Conservation (phyloP, 2,113 vertebrate species). For the Psammodynastes pulverulentus region DNA sequence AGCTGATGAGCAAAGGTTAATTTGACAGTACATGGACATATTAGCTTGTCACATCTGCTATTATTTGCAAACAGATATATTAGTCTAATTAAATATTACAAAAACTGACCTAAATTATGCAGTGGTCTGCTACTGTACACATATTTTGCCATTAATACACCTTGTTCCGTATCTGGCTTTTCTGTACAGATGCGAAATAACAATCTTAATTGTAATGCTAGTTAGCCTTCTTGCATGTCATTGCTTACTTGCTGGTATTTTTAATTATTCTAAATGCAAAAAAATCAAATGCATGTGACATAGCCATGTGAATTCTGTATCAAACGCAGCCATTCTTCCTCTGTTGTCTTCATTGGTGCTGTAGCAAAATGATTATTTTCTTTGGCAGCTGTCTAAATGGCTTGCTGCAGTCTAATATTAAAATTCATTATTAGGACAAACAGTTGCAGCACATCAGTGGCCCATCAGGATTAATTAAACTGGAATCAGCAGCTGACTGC, state of each 20-base stretch:
- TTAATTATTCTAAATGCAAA: slow-evolving; percentile 67
- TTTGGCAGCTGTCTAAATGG: slow-evolving; percentile 86
- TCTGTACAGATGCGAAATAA: slow-evolving; percentile 69
- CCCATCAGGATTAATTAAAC: slow-evolving; percentile 98
- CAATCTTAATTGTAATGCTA: slow-evolving; percentile 70
- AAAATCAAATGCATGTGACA: slow-evolving; percentile 73
- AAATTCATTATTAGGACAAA: slow-evolving; percentile 96
- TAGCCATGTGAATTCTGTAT: slow-evolving; percentile 70
- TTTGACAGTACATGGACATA: slow-evolving; percentile 87
- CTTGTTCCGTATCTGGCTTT: slow-evolving; percentile 71
- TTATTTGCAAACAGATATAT: slow-evolving; percentile 94
- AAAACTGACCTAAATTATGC: slow-evolving; percentile 82
- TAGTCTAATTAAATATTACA: slow-evolving; percentile 81
- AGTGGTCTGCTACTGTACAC: slow-evolving; percentile 71
- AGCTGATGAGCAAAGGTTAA: slow-evolving; percentile 97
- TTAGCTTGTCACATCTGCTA: slow-evolving; percentile 91
- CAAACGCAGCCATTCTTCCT: slow-evolving; percentile 70
- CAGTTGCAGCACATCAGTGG: slow-evolving; percentile 92
- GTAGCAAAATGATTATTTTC: slow-evolving; percentile 74
- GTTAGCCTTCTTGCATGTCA: slow-evolving; percentile 56
- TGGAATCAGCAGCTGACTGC: slow-evolving; percentile 89
- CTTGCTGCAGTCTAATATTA: slow-evolving; percentile 87
- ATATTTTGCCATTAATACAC: slow-evolving; percentile 70
- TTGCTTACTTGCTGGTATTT: slow-evolving; percentile 69
- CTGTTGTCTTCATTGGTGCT: slow-evolving; percentile 64